These are phyloP conservation scores for Fregata magnificens DNA, from an alignment of 2,113 vertebrate genomes.

Conservation along the genomic window DNA sequence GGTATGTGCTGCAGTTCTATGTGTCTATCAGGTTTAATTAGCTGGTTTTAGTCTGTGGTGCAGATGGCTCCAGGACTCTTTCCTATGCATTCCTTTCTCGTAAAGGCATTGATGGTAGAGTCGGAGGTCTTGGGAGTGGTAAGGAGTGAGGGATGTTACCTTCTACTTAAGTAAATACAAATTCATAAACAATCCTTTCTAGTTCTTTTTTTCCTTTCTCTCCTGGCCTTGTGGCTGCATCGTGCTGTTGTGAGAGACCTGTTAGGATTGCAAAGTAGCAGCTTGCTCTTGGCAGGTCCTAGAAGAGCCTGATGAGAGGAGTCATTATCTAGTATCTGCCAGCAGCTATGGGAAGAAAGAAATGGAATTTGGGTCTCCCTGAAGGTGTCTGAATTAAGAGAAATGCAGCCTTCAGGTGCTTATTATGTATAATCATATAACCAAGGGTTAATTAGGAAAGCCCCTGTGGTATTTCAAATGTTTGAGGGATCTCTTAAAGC, in stretches of 20 bases:
- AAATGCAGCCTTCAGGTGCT: conserved; percentile 6
- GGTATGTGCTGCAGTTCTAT: background rate
- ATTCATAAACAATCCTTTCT: background rate
- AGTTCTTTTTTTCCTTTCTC: background rate
- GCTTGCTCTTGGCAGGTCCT: background rate
- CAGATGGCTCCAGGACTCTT: background rate
- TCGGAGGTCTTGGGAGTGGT: background rate
- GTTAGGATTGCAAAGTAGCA: background rate
- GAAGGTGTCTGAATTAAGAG: background rate
- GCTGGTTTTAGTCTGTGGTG: background rate
- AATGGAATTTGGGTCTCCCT: background rate
- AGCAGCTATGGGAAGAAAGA: background rate
- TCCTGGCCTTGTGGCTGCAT: background rate
- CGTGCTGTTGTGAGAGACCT: background rate
- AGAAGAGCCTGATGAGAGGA: background rate
- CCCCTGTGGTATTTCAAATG: background rate
- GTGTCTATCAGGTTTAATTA: background rate
- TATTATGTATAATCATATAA: background rate
- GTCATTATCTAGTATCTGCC: background rate
- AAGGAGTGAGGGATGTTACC: background rate
- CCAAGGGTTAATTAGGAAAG: conserved; percentile 40
- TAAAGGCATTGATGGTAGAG: background rate
- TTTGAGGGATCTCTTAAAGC: background rate
- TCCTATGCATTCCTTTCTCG: background rate
- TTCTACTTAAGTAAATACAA: background rate